Evolutionary conservation across 2,797 vertebrate genomes (phyloP).

Genomic region (Scolopax rusticola): DNA sequence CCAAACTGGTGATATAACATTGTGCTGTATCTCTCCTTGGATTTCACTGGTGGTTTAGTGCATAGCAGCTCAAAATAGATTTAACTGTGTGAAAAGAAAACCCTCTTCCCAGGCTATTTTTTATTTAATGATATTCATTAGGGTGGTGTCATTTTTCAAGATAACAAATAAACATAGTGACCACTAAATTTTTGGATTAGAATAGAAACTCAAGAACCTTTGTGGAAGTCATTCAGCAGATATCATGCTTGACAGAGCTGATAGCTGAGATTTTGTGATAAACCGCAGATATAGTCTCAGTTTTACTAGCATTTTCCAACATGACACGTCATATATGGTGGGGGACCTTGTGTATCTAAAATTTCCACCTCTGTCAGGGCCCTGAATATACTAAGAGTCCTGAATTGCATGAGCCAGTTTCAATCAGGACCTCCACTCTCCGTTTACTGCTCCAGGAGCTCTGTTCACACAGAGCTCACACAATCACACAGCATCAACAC

Average conservation of each 20-base stretch:
- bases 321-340: not conserved
- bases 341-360: not conserved
- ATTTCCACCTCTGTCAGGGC: not conserved
- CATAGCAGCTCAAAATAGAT: not conserved
- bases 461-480: too few species aligned
- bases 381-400: too few species aligned
- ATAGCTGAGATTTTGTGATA: not conserved
- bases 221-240: not conserved
- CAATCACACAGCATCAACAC: too few species aligned
- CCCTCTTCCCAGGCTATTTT: not conserved
- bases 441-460: not conserved
- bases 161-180: not conserved
- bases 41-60: not conserved
- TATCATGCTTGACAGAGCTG: not conserved
- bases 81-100: not conserved
- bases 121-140: not conserved
- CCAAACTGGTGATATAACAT: not conserved
- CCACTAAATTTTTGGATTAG: not conserved
- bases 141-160: not conserved
- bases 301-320: not conserved
- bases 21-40: not conserved
- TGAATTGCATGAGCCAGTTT: not conserved
- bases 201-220: not conserved
- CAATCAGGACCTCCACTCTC: not conserved
- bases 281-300: not conserved